Conservation (phyloP, 2,888 invertebrate genomes). For the Nomada flava region DNA sequence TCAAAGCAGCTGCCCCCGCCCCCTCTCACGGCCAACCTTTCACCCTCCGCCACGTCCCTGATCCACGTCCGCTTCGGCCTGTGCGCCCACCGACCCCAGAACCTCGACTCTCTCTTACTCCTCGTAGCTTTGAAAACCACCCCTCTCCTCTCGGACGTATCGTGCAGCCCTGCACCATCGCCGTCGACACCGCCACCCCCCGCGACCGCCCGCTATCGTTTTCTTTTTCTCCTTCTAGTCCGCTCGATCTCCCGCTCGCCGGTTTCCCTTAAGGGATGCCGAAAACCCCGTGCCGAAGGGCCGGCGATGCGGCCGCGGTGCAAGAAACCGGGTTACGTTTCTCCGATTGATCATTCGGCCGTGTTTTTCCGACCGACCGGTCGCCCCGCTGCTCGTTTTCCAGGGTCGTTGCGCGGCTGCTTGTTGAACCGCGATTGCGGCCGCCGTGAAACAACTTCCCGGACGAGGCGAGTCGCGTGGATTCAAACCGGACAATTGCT, state of each 20-base stretch:
- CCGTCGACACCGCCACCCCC: constrained; percentile 8
- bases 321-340: constrained; percentile 63
- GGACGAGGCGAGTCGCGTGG: constrained; percentile 20
- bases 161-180: constrained; percentile 63
- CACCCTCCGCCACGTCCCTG: constrained; percentile 59
- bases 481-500: constrained; percentile 7
- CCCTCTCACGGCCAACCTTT: constrained; percentile 60
- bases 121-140: constrained; percentile 75
- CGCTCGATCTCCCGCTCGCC: neutral
- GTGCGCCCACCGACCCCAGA: constrained; percentile 71
- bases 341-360: constrained; percentile 23
- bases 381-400: constrained; percentile 9
- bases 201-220: constrained; percentile 11
- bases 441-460: constrained; percentile 9
- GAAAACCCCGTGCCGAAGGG: constrained; percentile 53
- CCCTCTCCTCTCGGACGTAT: constrained; percentile 70
- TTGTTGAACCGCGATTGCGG: constrained; percentile 27
- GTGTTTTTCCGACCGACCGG: neutral
- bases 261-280: constrained; percentile 46
- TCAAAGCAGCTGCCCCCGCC: constrained; percentile 83
- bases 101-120: constrained; percentile 69
- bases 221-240: constrained; percentile 44
- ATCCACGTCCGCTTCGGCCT: constrained; percentile 66
- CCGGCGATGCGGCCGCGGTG: constrained; percentile 40
- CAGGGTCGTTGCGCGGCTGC: constrained; percentile 20